These are phyloP conservation scores for Bombus sibiricus DNA, from an alignment of 1,140 invertebrate genomes.

Conservation along the genomic window DNA sequence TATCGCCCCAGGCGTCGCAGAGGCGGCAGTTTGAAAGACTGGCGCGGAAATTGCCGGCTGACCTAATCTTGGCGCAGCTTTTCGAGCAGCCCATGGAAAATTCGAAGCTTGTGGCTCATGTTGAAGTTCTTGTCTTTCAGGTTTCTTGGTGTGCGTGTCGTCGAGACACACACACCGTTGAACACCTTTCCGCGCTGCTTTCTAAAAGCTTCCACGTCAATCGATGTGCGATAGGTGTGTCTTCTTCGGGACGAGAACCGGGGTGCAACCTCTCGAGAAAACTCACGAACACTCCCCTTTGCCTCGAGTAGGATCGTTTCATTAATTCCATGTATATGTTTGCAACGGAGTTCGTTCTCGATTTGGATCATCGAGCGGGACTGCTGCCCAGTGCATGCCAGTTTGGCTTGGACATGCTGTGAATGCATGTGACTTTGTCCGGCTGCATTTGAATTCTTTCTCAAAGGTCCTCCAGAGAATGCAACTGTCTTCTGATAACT, in stretches of 20 bases:
- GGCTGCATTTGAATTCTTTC: not conserved
- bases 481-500: not conserved
- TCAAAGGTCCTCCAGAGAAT: not conserved
- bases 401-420: not conserved
- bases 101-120: conserved; percentile 32
- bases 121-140: conserved; percentile 51
- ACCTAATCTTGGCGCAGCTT: conserved; percentile 61
- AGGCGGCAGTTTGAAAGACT: conserved; percentile 45
- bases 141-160: not conserved
- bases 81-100: conserved; percentile 55
- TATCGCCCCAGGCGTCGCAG: conserved; percentile 35
- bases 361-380: not conserved
- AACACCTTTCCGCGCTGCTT: conserved; percentile 5
- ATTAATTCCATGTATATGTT: conserved; percentile 18
- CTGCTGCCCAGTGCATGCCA: not conserved
- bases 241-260: not conserved
- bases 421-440: not conserved
- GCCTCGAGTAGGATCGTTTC: not conserved
- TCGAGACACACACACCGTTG: not conserved
- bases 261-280: not conserved
- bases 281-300: not conserved
- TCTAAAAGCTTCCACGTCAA: conserved; percentile 54
- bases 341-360: not conserved
- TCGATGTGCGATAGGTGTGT: conserved; percentile 3
- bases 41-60: conserved; percentile 55